Evolutionary conservation across 2,113 vertebrate genomes (phyloP), one percentile per base, ranked within the genome.

Genomic region (Ptilonorhynchus violaceus): DNA sequence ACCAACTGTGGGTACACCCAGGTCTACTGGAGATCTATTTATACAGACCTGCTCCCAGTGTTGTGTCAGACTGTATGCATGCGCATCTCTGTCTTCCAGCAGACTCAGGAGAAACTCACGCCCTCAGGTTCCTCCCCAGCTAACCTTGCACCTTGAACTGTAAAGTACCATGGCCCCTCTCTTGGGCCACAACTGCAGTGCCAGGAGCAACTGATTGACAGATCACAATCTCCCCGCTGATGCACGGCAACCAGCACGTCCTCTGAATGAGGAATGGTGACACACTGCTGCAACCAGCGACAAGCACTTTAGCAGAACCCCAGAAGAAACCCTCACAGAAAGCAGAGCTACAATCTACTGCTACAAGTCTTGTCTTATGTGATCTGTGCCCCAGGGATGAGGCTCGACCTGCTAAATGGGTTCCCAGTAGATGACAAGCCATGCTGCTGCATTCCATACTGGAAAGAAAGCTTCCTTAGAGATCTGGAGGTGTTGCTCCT

Each of bases 211-310:
- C 15, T 50, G 55, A 60, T 0, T 13, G 22, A 25, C 44, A 68
- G 74, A 39, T 42, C 27, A 68, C 47, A 70, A 62, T 46, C 27
- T 82, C 52, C 41, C 31, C 62, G 18, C 2, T 67, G 86, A 68
- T 27, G 27, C 56, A 41, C 2, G 1, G 53, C 66, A 82, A 60
- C 70, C 78, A 85, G 62, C n/a, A 46, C 19, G 49, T 50, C 27
- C 53, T 88, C 60, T 31, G 58, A 85, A 49, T 9, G 13, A 69
- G 53, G 30, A n/a, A 64, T 0, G 0, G 67, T n/a, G 76, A 83
- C 37, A 55, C 66, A 23, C 49, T 46, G 28, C 53, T 79, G 63
- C 53, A 69, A 24, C 6, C 22, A 73, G 19, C 0, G 0, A 44
- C 39, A 47, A 47, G 17, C 17, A 19, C 25, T 17, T 73, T 22